Conservation (phyloP, 2,113 vertebrate species). For the Vulpes lagopus region DNA sequence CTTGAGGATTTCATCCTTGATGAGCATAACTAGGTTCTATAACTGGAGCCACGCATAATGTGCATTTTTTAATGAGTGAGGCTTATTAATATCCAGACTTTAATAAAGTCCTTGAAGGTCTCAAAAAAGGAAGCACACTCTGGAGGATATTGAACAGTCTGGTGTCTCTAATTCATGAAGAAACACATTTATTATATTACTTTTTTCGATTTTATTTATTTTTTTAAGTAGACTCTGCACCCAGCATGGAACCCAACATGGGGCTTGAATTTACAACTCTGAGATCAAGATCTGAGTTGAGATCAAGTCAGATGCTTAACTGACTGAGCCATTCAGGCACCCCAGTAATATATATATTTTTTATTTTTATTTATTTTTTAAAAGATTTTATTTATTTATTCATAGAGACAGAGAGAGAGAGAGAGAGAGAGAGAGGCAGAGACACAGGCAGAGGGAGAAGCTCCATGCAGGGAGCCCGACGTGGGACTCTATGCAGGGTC, state of each 20-base stretch:
- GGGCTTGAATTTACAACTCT: background rate
- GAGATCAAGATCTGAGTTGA: background rate
- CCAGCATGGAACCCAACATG: background rate
- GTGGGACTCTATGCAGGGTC: too few relatives aligned
- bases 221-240: background rate
- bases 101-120: background rate
- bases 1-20: background rate
- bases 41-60: background rate
- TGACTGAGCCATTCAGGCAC: background rate
- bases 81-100: conserved; percentile 15
- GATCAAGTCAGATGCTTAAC: background rate
- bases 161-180: background rate
- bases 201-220: background rate
- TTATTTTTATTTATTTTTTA: background rate
- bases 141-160: background rate
- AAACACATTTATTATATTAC: too few relatives aligned
- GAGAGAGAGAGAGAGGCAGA: too few relatives aligned
- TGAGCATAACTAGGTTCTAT: background rate
- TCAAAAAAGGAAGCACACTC: background rate
- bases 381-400: too few relatives aligned
- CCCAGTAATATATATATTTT: background rate
- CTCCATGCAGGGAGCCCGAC: too few relatives aligned
- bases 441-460: too few relatives aligned
- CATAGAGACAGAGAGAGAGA: too few relatives aligned
- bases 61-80: background rate